Evolutionary conservation across 1,140 invertebrate genomes (phyloP), one percentile per base, ranked within the genome.

Genomic region (Papilio helenus): DNA sequence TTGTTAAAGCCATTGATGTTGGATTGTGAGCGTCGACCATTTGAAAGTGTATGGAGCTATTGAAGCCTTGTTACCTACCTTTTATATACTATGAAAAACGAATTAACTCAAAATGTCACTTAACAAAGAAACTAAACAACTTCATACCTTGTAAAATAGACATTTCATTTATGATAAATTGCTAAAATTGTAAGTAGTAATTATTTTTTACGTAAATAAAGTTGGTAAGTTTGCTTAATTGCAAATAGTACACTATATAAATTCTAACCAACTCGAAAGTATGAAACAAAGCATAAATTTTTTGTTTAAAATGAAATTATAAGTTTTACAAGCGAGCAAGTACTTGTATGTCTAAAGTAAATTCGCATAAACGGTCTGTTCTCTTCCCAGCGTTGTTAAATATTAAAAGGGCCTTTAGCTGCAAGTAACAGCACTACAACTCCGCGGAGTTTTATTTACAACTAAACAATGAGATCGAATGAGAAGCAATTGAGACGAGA

Each of bases 1-100:
- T 74, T 74, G 72, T 74, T 46, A 49, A 74, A 74, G 20, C 44
- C 72, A 74, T 74, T 74, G 72, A 74, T 74, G 72, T 74, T 74
- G 39, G 23, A 49, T 49, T 74, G 42, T 74, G 44, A 74, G 44
- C 72, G 72, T 46, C 42, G 42, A 23, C 72, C 72, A 49, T 49
- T 74, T 51, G 42, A 68, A 14, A 68, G 61, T 68, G 61, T 26
- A 68, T 65, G 20, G 58, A 61, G 26, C 61, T 29, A 68, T 61
- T 23, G 58, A 61, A 61, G 58, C 58, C 58, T 61, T 26, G 58
- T 61, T 61, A 61, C 23, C 55, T 61, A 61, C 55, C 58, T 26
- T 26, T 23, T 29, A 10, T 68, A 68, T 68, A 68, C 26, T 16
- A 68, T 68, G 26, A 7, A 68, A 68, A 68, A 68, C 26, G 29